A percentile compares a stretch with the other conserved stretches of the same genome.
These are phyloP conservation scores for Dendropsophus ebraccatus DNA, from an alignment of 2,113 vertebrate genomes.

Conservation along the genomic window DNA sequence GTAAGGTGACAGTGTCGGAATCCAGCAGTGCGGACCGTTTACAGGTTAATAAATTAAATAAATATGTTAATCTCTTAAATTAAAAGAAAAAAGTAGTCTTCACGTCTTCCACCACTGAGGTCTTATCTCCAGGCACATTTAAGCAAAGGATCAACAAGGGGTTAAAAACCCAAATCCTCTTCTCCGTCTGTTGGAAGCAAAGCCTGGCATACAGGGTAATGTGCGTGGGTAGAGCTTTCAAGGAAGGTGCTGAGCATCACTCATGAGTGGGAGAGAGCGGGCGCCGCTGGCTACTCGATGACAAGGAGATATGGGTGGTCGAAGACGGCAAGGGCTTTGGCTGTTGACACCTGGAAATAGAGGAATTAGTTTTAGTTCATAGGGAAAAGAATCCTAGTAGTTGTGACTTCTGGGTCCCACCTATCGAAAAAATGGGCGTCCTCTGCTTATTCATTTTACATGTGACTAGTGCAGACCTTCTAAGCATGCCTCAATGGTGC, in stretches of 20 bases:
- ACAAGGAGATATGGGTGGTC: conserved; percentile 79
- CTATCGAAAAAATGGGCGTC: not conserved
- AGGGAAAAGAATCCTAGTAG: not conserved
- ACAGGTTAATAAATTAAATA: conserved; percentile 53
- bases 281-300: conserved; percentile 69
- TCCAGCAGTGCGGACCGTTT: not conserved
- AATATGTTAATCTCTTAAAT: conserved; percentile 49
- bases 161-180: not conserved
- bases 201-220: conserved; percentile 23
- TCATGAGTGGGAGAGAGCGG: conserved; percentile 68
- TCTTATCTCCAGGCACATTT: conserved; percentile 11
- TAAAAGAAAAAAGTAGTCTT: conserved; percentile 4
- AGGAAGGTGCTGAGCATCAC: conserved; percentile 63
- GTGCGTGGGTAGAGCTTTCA: conserved; percentile 22
- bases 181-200: conserved; percentile 19
- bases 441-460: too few relatives aligned
- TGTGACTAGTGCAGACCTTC: too few relatives aligned
- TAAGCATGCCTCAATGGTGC: not conserved
- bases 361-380: not conserved
- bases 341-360: conserved; percentile 82
- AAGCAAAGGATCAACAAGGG: conserved; percentile 14
- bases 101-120: conserved; percentile 30
- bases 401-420: not conserved
- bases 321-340: conserved; percentile 81
- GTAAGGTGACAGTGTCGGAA: not conserved